phyloP scores from a whole-genome alignment of 2,797 vertebrate species.

The Leuciscus waleckii region DNA sequence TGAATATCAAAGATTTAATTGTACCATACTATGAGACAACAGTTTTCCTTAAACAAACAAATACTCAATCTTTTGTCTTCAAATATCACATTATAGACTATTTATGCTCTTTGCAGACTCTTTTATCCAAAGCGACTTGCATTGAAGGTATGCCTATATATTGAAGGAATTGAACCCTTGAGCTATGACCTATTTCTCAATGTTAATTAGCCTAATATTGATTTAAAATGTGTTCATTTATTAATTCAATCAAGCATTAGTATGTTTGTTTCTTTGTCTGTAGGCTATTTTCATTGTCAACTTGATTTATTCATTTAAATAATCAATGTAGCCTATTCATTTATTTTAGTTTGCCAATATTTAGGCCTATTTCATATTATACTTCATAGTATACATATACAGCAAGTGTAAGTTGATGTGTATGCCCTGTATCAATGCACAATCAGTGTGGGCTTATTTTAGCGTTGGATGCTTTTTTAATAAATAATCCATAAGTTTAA shows the following conservation, averaged over 20 bases:
- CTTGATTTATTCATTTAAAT: not conserved
- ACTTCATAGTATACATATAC: no score
- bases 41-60: not conserved
- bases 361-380: not conserved
- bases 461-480: not conserved
- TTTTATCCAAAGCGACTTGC: not conserved
- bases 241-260: not conserved
- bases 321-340: not conserved
- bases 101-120: not conserved
- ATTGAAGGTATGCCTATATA: not conserved
- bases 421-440: not conserved
- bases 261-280: not conserved
- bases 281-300: not conserved
- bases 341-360: not conserved
- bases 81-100: not conserved
- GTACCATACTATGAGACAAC: not conserved
- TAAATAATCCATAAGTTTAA: constrained; percentile 10
- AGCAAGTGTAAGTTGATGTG: not conserved
- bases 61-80: not conserved
- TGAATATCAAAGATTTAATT: not conserved
- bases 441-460: not conserved
- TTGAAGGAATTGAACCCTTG: not conserved
- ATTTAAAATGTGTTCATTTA: not conserved
- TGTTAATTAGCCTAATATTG: not conserved
- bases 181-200: not conserved